Percentiles rank a stretch among this genome's conserved stretches.
Conservation (phyloP, 2,113 vertebrate genomes). For the Austrofundulus limnaeus region DNA sequence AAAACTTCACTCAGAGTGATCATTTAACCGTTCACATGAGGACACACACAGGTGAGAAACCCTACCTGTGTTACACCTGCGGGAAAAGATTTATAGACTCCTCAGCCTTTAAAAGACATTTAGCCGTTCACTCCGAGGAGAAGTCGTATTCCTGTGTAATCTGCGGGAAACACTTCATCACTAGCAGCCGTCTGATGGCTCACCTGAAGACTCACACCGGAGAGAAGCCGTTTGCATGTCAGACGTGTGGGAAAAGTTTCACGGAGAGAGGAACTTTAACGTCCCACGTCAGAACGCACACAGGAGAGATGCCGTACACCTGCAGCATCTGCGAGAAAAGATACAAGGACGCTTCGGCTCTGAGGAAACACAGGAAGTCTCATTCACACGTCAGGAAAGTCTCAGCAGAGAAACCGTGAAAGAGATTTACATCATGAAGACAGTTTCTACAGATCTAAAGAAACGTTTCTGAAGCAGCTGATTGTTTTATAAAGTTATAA, state of each 20-base stretch:
- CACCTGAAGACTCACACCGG: conserved; percentile 14
- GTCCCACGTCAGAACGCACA: conserved; percentile 10
- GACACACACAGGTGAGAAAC: conserved; percentile 7
- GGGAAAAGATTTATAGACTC: not conserved
- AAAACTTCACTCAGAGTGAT: not conserved
- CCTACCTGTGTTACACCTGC: not conserved
- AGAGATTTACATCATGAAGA: no score
- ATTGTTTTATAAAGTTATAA: no score
- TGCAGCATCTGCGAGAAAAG: conserved; percentile 5
- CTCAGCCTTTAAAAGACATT: not conserved
- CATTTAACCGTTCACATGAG: not conserved
- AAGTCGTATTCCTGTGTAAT: not conserved
- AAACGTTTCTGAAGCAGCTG: no score
- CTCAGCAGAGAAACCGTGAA: no score
- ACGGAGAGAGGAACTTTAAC: not conserved
- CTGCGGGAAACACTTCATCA: conserved; percentile 12
- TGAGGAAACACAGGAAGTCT: not conserved
- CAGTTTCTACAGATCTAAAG: no score
- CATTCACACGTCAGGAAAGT: not conserved
- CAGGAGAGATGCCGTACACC: not conserved
- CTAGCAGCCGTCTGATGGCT: not conserved
- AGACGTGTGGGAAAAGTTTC: conserved; percentile 5
- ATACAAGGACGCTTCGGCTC: not conserved
- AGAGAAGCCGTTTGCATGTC: conserved; percentile 11
- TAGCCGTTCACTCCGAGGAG: not conserved